phyloP scores from a whole-genome alignment of 2,888 invertebrate genomes.

The Vandiemenella viatica region DNA sequence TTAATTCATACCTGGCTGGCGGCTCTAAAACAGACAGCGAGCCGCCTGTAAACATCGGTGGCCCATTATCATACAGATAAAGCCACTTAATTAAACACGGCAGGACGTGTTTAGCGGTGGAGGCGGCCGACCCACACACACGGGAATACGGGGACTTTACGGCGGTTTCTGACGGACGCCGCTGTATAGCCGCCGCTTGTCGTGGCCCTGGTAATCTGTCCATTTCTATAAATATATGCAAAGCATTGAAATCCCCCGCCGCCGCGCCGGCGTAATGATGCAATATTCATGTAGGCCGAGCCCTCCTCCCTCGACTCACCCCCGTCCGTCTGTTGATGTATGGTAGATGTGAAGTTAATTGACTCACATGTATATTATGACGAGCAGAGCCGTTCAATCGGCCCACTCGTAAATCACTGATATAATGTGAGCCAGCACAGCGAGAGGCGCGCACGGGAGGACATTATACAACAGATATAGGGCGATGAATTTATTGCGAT shows the following conservation, averaged over 20 bases:
- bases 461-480: slow-evolving; percentile 6
- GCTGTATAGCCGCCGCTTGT: not conserved
- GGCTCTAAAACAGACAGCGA: not conserved
- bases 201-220: not conserved
- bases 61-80: not conserved
- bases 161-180: not conserved
- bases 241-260: slow-evolving; percentile 5
- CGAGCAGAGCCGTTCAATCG: not conserved
- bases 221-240: slow-evolving; percentile 9
- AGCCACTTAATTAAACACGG: not conserved
- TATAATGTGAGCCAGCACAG: slow-evolving; percentile 4
- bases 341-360: slow-evolving; percentile 13
- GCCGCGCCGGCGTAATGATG: slow-evolving; percentile 4
- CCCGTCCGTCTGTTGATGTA: slow-evolving; percentile 8
- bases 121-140: not conserved
- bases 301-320: not conserved
- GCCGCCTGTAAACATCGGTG: not conserved
- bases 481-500: slow-evolving; percentile 9
- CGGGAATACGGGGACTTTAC: not conserved
- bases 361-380: slow-evolving; percentile 12
- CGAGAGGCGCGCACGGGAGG: too few relatives aligned
- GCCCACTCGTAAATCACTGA: slow-evolving; percentile 10
- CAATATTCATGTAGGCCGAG: slow-evolving; percentile 8
- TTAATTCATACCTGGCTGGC: not conserved
- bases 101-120: not conserved